These are phyloP conservation scores for Sterna hirundo DNA, from an alignment of 2,113 vertebrate species.

Conservation along the genomic window DNA sequence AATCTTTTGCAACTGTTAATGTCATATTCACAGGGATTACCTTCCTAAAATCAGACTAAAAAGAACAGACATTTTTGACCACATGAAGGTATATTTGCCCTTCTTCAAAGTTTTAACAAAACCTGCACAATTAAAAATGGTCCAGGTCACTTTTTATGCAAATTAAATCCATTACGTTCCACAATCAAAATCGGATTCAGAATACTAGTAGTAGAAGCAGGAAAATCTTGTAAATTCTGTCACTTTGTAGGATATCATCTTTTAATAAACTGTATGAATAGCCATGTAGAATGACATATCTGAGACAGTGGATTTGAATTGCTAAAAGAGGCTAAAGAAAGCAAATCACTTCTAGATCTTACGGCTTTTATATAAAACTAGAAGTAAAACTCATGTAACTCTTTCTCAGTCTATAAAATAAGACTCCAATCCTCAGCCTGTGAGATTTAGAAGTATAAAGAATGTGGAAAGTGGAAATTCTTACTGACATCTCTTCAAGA, in stretches of 20 bases:
- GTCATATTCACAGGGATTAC: not conserved
- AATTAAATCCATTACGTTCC: not conserved
- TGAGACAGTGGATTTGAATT: not conserved
- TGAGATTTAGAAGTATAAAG: not conserved
- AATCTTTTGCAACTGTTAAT: not conserved
- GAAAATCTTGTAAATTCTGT: not conserved
- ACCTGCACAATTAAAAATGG: not conserved
- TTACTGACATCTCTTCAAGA: not conserved
- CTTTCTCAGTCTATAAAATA: not conserved
- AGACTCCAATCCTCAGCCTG: not conserved
- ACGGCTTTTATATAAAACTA: not conserved
- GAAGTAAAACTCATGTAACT: not conserved
- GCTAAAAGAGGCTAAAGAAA: not conserved
- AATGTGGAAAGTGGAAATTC: not conserved
- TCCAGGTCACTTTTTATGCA: not conserved
- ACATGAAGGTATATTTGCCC: not conserved
- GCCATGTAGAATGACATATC: not conserved
- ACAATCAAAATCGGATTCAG: not conserved
- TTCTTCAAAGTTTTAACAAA: not conserved
- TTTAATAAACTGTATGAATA: not conserved
- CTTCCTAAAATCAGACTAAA: not conserved
- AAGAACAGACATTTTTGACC: not conserved
- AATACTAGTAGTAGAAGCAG: not conserved
- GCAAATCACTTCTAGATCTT: not conserved
- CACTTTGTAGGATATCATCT: not conserved